Evolutionary conservation across 2,113 vertebrate species (phyloP).

Genomic region (Cololabis saira): DNA sequence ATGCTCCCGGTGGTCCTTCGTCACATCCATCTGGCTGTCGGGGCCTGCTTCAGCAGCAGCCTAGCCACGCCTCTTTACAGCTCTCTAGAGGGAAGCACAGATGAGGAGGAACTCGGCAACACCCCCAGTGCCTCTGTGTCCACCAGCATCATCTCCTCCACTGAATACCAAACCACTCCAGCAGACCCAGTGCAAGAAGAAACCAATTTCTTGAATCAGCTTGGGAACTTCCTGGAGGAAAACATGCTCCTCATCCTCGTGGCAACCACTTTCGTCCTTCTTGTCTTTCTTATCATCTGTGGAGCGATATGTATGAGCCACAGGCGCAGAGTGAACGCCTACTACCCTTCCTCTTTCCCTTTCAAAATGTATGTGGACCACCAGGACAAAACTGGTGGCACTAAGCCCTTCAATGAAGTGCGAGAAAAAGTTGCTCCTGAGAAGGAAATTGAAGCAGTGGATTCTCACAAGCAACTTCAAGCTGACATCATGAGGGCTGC

Average conservation of each 20-base stretch:
- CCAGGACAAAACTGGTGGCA: constrained; percentile 84
- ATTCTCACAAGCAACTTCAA: constrained; percentile 86
- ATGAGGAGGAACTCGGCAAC: constrained; percentile 66
- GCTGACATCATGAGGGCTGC: constrained; percentile 88
- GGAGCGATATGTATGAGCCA: constrained; percentile 84
- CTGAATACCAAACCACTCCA: constrained; percentile 66
- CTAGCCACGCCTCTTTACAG: constrained; percentile 49
- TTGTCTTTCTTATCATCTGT: constrained; percentile 85
- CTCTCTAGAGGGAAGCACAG: constrained; percentile 71
- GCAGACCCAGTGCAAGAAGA: constrained; percentile 54
- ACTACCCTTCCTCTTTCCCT: constrained; percentile 93
- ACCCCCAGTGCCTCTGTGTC: constrained; percentile 17
- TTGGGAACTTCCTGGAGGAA: constrained; percentile 86
- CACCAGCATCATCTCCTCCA: constrained; percentile 27
- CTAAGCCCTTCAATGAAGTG: constrained; percentile 84
- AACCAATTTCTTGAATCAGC: constrained; percentile 65
- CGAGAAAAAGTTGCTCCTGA: constrained; percentile 74
- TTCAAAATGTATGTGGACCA: constrained; percentile 93
- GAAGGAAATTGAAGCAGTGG: constrained; percentile 70
- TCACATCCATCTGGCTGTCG: constrained; percentile 35
- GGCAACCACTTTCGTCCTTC: constrained; percentile 79
- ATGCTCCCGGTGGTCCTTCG: constrained; percentile 45
- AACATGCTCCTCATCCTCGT: constrained; percentile 88
- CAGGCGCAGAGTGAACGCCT: constrained; percentile 88
- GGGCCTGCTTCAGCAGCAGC: constrained; percentile 40